Base-by-base conservation (phyloP, 2,113 vertebrate species). In the Eulacestoma nigropectus region DNA sequence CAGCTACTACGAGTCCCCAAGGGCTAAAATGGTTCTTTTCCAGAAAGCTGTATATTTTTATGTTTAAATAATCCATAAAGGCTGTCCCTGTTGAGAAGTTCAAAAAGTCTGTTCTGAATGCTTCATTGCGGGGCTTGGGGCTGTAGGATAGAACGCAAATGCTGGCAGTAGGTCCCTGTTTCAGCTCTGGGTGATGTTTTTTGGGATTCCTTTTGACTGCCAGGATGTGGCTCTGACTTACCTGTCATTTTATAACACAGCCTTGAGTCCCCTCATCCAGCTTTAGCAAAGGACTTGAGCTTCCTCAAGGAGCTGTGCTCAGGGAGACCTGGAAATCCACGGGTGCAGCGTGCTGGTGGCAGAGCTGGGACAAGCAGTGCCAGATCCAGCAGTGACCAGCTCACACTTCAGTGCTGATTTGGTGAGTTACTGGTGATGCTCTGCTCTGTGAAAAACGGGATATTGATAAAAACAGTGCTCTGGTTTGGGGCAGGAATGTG, bases 11-110 rank as follows among this genome's bases (percentile, higher is more conserved):
- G 75, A 82, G 87, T 79, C 90, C 90, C 91, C 69, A 55, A 46
- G 94, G 93, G 75, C 93, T 68, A 3, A 91, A 96, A 92, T 50
- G 52, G 56, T 84, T 90, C 87, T 91, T 87, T 93, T 56, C 52
- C 85, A 91, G 73, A 90, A 78, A 91, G 76, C 79, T 18, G 13
- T 84, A 44, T 93, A 76, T 87, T 97, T 96, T 96, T 92, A 93
- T 79, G 73, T 76, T 95, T 95, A 94, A 97, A 93, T 96, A 95
- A 95, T 95, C 94, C 94, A 97, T 96, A 93, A 96, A 94, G 79
- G 62, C 73, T 52, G 41, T 95, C 89, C 87, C 73, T 73, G 79
- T 18, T 96, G 91, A 95, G 91, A 81, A 87, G 94, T 92, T 95
- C 85, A 75, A 10, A n/a, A 81, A 79, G 76, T 46, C 65, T 78